Percentiles rank a stretch among this genome's conserved stretches.
phyloP scores from a whole-genome alignment of 1,140 invertebrate species.

The Habropoda laboriosa region DNA sequence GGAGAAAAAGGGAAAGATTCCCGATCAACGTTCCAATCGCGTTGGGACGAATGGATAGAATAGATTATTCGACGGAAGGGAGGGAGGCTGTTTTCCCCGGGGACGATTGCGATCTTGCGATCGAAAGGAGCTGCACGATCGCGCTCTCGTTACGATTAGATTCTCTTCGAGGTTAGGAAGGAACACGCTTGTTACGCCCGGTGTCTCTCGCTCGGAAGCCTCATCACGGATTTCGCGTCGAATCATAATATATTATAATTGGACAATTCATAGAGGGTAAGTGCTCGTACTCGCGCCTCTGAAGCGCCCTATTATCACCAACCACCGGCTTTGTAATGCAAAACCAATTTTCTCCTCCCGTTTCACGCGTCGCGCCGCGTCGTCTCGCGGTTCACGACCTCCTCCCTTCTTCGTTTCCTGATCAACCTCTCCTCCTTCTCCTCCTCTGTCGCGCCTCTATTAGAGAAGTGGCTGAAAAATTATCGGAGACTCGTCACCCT shows the following conservation, averaged over 20 bases:
- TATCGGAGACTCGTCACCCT: no score
- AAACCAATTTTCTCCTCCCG: constrained; percentile 50
- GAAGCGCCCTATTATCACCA: constrained; percentile 54
- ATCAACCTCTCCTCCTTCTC: constrained; percentile 20
- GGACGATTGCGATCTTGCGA: no score
- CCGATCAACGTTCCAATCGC: no score
- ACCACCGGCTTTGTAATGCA: constrained; percentile 64
- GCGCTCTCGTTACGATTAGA: no score
- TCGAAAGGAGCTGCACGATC: no score
- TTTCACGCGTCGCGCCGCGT: not conserved
- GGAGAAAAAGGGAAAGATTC: no score
- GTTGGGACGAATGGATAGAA: no score
- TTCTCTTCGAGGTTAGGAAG: no score
- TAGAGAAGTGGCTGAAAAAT: no score
- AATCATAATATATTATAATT: constrained; percentile 62
- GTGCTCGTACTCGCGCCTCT: constrained; percentile 45
- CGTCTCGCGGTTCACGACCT: not conserved
- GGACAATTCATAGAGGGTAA: constrained; percentile 63
- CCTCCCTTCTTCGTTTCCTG: constrained; percentile 19
- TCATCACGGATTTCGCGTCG: not conserved
- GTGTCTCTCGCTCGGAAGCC: not conserved
- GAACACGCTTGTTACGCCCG: not conserved
- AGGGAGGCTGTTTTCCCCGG: no score
- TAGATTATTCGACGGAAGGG: no score
- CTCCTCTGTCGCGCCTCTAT: not conserved